A percentile compares a stretch with the other conserved stretches of the same genome.
phyloP scores from a whole-genome alignment of 1,140 invertebrate genomes.

The Philotrypesis tridentata region DNA sequence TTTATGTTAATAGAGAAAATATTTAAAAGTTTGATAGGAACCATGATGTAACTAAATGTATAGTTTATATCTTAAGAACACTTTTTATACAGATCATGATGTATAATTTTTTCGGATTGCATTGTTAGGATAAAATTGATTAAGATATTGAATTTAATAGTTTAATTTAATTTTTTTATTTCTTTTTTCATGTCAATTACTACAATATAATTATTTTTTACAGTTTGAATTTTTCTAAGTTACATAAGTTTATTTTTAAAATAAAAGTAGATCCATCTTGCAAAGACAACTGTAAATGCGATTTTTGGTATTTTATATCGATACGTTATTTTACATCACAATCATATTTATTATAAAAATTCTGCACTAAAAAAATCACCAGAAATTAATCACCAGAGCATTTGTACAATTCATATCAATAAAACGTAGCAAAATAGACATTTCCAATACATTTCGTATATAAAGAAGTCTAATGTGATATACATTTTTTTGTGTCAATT shows the following conservation, averaged over 20 bases:
- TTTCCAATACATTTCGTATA: constrained; percentile 20
- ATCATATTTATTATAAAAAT: constrained; percentile 22
- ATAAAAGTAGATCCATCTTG: not conserved
- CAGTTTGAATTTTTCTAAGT: constrained; percentile 33
- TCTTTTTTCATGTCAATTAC: constrained; percentile 19
- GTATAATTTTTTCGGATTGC: constrained; percentile 16
- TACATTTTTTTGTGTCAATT: constrained; percentile 7
- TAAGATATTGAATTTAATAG: constrained; percentile 1
- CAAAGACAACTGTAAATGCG: not conserved
- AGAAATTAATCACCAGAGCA: constrained; percentile 1
- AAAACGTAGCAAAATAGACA: constrained; percentile 1
- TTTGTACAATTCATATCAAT: constrained; percentile 17
- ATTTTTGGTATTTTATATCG: constrained; percentile 11
- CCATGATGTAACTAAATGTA: constrained; percentile 15
- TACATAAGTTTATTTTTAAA: constrained; percentile 1
- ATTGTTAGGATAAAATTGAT: not conserved
- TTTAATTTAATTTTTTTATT: constrained; percentile 36
- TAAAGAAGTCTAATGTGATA: constrained; percentile 41
- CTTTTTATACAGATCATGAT: constrained; percentile 37
- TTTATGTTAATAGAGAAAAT: constrained; percentile 30
- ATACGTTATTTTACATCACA: not conserved
- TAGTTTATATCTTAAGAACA: constrained; percentile 19
- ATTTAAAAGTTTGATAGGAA: not conserved
- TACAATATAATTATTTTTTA: constrained; percentile 39
- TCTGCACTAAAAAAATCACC: not conserved